A percentile compares a stretch with the other conserved stretches of the same genome.
These are phyloP conservation scores for Scaptodrosophila lebanonensis DNA, from an alignment of 1,140 invertebrate genomes.

Conservation along the genomic window DNA sequence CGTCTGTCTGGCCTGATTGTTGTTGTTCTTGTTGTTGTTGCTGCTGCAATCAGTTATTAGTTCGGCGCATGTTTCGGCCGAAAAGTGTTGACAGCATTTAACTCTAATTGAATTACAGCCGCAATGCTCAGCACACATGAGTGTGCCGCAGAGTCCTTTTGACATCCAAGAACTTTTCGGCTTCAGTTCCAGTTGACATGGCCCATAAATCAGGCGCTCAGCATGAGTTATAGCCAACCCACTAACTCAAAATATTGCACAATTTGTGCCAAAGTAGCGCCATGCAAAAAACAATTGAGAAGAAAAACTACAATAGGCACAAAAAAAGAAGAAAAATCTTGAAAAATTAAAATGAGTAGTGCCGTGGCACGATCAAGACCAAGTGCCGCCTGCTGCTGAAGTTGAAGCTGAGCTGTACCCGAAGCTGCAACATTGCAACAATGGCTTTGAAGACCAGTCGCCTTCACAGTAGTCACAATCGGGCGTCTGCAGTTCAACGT, in stretches of 20 bases:
- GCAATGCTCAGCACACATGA: constrained; percentile 26
- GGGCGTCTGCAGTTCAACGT: constrained; percentile 77
- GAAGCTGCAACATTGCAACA: constrained; percentile 22
- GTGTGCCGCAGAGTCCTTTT: constrained; percentile 32
- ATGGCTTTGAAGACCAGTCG: constrained; percentile 49
- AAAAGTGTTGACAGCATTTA: constrained; percentile 65
- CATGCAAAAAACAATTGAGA: constrained; percentile 21
- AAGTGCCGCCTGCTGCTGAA: constrained; percentile 24
- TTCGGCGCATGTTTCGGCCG: constrained; percentile 12
- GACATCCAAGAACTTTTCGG: constrained; percentile 45
- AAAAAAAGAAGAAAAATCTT: constrained; percentile 39
- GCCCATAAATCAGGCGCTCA: constrained; percentile 58
- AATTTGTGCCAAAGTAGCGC: constrained; percentile 41
- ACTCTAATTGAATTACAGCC: constrained; percentile 60
- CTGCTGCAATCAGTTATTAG: constrained; percentile 38
- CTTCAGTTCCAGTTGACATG: constrained; percentile 51
- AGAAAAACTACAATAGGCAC: too few species aligned
- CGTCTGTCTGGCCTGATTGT: constrained; percentile 22
- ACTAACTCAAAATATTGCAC: constrained; percentile 41
- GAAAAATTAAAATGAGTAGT: constrained; percentile 72
- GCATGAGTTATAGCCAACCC: constrained; percentile 51
- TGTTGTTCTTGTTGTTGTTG: constrained; percentile 16
- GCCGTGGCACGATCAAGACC: constrained; percentile 69
- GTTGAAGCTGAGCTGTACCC: constrained; percentile 21
- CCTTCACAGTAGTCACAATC: constrained; percentile 73